Evolutionary conservation across 2,888 invertebrate genomes (phyloP), one percentile per base, ranked within the genome.

Genomic region (Leptopilina myrica): DNA sequence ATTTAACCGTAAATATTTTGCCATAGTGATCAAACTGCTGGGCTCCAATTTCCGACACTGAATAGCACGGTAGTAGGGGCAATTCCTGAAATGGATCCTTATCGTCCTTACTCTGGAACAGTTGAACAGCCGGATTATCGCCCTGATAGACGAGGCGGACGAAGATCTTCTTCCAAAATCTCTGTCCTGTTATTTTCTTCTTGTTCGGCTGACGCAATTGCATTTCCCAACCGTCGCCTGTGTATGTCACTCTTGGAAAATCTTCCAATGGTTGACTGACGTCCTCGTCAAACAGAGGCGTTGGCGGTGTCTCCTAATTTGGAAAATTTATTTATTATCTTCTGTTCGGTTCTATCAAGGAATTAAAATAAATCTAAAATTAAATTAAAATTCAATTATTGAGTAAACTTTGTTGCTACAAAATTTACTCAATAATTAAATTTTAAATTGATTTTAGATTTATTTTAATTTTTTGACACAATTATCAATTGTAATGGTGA

Each of bases 21-120:
- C 99, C 99, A 91, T 97, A 99, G 92, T 98, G 98, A 92, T 99
- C 99, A 91, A 98, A 99, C 92, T 99, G 99, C 92, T 99, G 99
- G 56, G 98, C 97, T 76, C 96, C 97, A 73, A 98, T 96, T 82
- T 98, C 98, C 5, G 98, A 98, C 67, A 98, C 96, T 2, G 98
- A 98, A 92, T 99, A 99, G 91, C 98, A 98, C 1, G 98, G 96
- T 92, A 98, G 97, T 84, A 98, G 93, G 0, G 98, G 98, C 85
- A 99, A 93, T 93, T 99, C 99, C 92, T 99, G 98, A 92, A 98
- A 97, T 0, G 98, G 97, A 91, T 98, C 97, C 91, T 96, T 97
- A 90, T 98, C 98, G 1, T 95, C 94, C 77, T 95, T 94, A 85
- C 95, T 95, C 91, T 97, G 97, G 89, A 94, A 97, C 79, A 99